Base-by-base conservation (phyloP, 2,113 vertebrate genomes). In the Bambusicola thoracicus region DNA sequence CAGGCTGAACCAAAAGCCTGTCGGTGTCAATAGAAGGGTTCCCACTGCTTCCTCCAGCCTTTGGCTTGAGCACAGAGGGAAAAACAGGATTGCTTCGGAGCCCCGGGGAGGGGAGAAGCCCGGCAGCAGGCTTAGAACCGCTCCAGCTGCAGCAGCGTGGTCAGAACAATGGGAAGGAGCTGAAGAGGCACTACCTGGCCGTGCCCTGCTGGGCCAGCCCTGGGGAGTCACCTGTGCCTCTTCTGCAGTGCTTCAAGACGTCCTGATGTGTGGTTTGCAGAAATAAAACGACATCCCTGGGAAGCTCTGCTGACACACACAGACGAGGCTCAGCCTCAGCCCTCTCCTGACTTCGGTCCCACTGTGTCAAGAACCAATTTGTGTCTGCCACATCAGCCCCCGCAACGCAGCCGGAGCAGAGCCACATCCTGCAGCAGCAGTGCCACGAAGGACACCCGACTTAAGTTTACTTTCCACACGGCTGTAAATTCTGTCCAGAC, bases 371-470 rank as follows among this genome's bases (percentile, higher is more conserved):
- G 72, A 79, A 78, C 29, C 67, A 79, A 6, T 2, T 4, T 17
- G n/a, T 90, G 92, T 81, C 73, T 34, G 62, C 34, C 48, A 75
- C 81, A 49, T 88, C 96, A 62, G 88, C 94, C 93, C 61, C 89
- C 92, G 89, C 81, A 88, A 20, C 8, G 3, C 21, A 85, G 80
- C 90, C 48, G 30, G 85, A 87, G 78, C 85, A 21, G n/a, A 82
- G 48, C 92, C 69, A 87, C 72, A 18, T 13, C 66, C 68, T 69
- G 59, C 85, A 15, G 49, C 49, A 51, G 49, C 49, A 51, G 49
- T 36, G 59, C 76, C 65, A 15, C 27, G 55, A 94, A 92, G 73
- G 87, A 79, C 91, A 73, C 34, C 15, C 0, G 2, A 58, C 49
- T 27, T 77, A 4, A 62, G 18, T 51, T 75, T 34, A 10, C 5